Conservation (phyloP, 2,797 vertebrate species). For the Pseudochaenichthys georgianus region DNA sequence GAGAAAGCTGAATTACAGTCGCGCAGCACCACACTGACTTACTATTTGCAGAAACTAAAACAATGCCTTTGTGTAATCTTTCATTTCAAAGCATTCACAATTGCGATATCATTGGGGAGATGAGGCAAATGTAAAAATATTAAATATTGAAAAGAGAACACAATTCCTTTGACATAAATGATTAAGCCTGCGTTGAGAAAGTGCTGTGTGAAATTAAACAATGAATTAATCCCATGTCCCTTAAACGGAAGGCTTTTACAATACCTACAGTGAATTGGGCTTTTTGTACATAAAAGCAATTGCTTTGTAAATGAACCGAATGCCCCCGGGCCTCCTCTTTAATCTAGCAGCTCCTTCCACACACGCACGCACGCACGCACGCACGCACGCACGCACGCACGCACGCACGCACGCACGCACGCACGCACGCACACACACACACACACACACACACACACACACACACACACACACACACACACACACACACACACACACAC, state of each 20-base stretch:
- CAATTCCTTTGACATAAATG: constrained; percentile 65
- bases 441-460: constrained; percentile 53
- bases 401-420: constrained; percentile 45
- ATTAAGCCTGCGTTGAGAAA: constrained; percentile 65
- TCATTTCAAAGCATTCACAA: constrained; percentile 24
- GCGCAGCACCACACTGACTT: constrained; percentile 35
- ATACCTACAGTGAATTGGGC: constrained; percentile 82
- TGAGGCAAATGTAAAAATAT: constrained; percentile 33
- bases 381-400: constrained; percentile 51
- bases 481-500: constrained; percentile 41
- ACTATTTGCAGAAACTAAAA: constrained; percentile 46
- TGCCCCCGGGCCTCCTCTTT: constrained; percentile 81
- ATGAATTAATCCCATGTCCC: constrained; percentile 70
- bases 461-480: constrained; percentile 50
- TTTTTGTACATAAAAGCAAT: constrained; percentile 83
- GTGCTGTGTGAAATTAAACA: constrained; percentile 72
- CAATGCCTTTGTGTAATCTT: constrained; percentile 41
- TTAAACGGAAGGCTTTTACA: constrained; percentile 82
- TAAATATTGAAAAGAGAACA: constrained; percentile 49
- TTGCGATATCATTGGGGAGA: constrained; percentile 23
- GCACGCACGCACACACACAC: constrained; percentile 42
- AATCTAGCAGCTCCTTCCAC: constrained; percentile 72
- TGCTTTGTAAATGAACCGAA: constrained; percentile 82
- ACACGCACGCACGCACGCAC: constrained; percentile 53
- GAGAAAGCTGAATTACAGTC: constrained; percentile 56